Evolutionary conservation across 2,797 vertebrate genomes (phyloP).

Genomic region (Thunnus albacares): DNA sequence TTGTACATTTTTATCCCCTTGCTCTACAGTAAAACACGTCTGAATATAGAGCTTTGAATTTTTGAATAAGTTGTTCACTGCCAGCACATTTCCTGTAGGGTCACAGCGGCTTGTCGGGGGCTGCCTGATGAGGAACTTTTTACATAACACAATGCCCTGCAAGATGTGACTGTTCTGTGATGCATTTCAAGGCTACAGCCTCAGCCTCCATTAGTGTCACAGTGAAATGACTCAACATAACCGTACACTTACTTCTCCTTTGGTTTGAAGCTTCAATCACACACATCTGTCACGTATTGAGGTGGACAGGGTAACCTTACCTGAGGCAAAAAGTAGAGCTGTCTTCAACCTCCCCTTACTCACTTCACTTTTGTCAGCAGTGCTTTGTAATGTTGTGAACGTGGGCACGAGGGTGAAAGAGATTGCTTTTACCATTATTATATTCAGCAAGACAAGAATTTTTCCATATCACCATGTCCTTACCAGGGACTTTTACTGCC

Average conservation of each 20-base stretch:
- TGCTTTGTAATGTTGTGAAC: not conserved
- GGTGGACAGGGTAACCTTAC: slow-evolving; percentile 41
- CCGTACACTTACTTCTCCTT: slow-evolving; percentile 36
- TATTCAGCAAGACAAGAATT: not conserved
- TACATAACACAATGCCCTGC: slow-evolving; percentile 43
- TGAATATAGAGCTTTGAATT: slow-evolving; percentile 34
- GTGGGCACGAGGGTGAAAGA: not conserved
- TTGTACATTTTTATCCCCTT: slow-evolving; percentile 18
- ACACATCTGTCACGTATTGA: slow-evolving; percentile 36
- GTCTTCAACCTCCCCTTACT: slow-evolving; percentile 19
- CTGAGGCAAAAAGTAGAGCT: slow-evolving; percentile 36
- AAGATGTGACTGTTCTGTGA: slow-evolving; percentile 47
- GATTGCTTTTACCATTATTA: slow-evolving; percentile 7
- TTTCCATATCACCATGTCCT: not conserved
- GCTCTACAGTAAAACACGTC: slow-evolving; percentile 1
- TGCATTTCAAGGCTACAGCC: slow-evolving; percentile 51
- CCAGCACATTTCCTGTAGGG: slow-evolving; percentile 37
- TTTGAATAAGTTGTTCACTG: slow-evolving; percentile 41
- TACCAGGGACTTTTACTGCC: not conserved
- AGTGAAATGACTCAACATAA: slow-evolving; percentile 49
- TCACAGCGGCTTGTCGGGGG: not conserved
- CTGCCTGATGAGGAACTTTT: slow-evolving; percentile 46
- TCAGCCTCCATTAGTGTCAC: slow-evolving; percentile 63
- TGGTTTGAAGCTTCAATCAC: slow-evolving; percentile 43
- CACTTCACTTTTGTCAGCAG: slow-evolving; percentile 14